These are phyloP conservation scores for Ovis canadensis DNA, from an alignment of 2,113 vertebrate species.

Conservation along the genomic window DNA sequence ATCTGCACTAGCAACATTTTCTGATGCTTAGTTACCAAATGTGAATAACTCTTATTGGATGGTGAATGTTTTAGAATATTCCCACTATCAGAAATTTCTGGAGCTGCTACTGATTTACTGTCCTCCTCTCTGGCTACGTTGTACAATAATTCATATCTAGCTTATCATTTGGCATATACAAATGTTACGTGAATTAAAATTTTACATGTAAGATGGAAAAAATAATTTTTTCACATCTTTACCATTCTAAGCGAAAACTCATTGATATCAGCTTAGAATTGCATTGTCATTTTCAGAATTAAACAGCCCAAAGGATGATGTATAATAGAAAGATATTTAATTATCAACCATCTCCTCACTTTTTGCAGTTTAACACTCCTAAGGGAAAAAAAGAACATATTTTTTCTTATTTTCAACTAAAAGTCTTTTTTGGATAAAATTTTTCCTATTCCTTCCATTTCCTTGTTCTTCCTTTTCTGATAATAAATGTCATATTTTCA, in stretches of 20 bases:
- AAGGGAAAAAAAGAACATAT: background rate
- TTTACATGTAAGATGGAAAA: background rate
- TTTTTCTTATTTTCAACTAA: background rate
- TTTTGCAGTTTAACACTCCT: background rate
- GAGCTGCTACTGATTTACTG: background rate
- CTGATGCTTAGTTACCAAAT: background rate
- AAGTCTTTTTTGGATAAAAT: background rate
- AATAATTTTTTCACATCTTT: background rate
- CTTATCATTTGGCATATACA: background rate
- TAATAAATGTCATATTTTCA: conserved; percentile 18
- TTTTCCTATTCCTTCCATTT: background rate
- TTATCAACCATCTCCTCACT: background rate
- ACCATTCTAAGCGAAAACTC: background rate
- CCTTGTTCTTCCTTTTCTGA: background rate
- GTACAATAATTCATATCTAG: background rate
- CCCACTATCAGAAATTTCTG: background rate
- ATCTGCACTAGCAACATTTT: background rate
- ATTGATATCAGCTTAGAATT: background rate
- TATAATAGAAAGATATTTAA: background rate
- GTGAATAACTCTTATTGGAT: background rate
- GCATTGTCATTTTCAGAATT: background rate
- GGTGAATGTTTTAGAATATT: background rate
- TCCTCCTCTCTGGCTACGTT: background rate
- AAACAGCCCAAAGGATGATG: background rate
- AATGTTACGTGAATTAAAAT: background rate